phyloP scores from a whole-genome alignment of 2,888 invertebrate species.

The Scrobipalpa atriplicella region DNA sequence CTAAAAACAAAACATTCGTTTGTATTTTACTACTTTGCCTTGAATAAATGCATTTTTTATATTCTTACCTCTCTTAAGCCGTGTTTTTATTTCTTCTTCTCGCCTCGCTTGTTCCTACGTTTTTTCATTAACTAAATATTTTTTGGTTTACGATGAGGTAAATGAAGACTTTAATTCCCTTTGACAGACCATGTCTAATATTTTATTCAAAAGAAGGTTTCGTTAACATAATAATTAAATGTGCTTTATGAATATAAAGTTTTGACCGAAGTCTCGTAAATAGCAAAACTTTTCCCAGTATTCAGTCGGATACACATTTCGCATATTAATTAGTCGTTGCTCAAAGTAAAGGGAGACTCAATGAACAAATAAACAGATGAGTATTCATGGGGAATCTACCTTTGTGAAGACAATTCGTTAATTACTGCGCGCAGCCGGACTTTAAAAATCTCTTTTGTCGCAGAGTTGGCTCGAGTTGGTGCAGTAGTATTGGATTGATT shows the following conservation, averaged over 20 bases:
- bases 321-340: conserved; percentile 68
- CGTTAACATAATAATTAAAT: conserved; percentile 82
- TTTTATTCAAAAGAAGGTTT: conserved; percentile 80
- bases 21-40: conserved; percentile 74
- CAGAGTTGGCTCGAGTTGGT: not conserved
- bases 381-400: conserved; percentile 26
- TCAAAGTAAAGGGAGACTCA: conserved; percentile 43
- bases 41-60: conserved; percentile 71
- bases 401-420: conserved; percentile 30
- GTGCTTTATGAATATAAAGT: conserved; percentile 80
- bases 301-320: conserved; percentile 72
- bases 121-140: conserved; percentile 51
- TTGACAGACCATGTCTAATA: conserved; percentile 74
- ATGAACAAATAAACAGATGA: conserved; percentile 42
- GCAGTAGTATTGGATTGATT: conserved; percentile 34
- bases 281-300: conserved; percentile 73
- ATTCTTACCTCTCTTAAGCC: conserved; percentile 47
- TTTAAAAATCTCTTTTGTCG: conserved; percentile 25
- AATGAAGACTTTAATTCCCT: conserved; percentile 69
- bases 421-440: conserved; percentile 24
- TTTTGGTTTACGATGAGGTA: conserved; percentile 46
- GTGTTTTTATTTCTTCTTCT: conserved; percentile 41
- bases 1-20: conserved; percentile 79
- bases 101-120: conserved; percentile 31
- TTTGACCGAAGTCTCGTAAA: conserved; percentile 74